These are phyloP conservation scores for Cladorhizidae sp. DNA, from an alignment of 37 sponge, comb jelly and placozoan genomes.

Conservation along the genomic window DNA sequence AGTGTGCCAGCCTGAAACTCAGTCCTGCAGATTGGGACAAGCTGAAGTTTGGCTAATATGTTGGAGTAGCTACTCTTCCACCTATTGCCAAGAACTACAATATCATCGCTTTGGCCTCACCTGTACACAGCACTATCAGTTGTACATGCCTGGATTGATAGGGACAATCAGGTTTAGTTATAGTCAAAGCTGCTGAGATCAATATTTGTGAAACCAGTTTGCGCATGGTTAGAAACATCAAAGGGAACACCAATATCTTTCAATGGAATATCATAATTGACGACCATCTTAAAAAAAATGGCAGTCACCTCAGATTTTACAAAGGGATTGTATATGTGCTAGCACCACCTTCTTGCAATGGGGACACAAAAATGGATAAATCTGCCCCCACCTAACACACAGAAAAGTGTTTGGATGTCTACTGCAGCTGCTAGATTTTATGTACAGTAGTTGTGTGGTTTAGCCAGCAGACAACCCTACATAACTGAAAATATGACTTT, in stretches of 20 bases:
- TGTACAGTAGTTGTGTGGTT: too few species aligned
- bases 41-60: neutral
- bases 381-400: too few species aligned
- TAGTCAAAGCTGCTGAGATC: neutral
- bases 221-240: neutral
- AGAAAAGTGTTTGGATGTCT: too few species aligned
- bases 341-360: too few species aligned
- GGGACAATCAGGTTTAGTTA: neutral
- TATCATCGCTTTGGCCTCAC: neutral
- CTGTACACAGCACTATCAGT: neutral
- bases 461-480: too few species aligned
- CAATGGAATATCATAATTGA: neutral
- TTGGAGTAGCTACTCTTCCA: constrained; percentile 5
- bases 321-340: too few species aligned
- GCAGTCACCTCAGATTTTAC: too few species aligned
- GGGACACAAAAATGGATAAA: too few species aligned
- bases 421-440: too few species aligned
- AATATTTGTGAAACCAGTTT: neutral
- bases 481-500: too few species aligned
- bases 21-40: constrained; percentile 1
- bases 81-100: neutral
- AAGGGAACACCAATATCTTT: neutral
- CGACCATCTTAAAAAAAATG: neutral
- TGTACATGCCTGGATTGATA: neutral
- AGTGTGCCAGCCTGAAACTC: constrained; percentile 1